phyloP scores from a whole-genome alignment of 2,113 vertebrate species.

The Rhizomys pruinosus region DNA sequence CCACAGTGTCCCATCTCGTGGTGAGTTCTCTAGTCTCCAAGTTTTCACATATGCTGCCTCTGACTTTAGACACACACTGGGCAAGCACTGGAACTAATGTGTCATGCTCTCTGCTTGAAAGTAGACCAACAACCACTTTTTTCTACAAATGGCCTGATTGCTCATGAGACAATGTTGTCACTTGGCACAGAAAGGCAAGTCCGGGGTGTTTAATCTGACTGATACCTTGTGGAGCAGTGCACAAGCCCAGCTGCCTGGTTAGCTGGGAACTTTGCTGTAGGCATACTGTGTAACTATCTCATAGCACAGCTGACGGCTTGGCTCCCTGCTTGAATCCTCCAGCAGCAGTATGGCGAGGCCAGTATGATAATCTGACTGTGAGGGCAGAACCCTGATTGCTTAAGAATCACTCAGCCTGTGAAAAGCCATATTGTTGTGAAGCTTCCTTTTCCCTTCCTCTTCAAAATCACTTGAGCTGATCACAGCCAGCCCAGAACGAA shows the following conservation, averaged over 20 bases:
- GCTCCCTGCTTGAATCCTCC: slow-evolving; percentile 34
- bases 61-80: not conserved
- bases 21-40: not conserved
- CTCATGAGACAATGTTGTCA: not conserved
- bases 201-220: not conserved
- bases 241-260: not conserved
- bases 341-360: not conserved
- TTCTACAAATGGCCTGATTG: not conserved
- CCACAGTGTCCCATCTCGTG: not conserved
- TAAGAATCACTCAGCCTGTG: slow-evolving; percentile 40
- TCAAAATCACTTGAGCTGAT: slow-evolving; percentile 71
- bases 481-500: not conserved
- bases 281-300: slow-evolving; percentile 24
- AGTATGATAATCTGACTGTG: not conserved
- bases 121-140: not conserved
- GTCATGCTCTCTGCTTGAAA: not conserved
- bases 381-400: slow-evolving; percentile 60
- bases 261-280: slow-evolving; percentile 50
- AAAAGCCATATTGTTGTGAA: slow-evolving; percentile 31
- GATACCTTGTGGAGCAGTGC: not conserved
- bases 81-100: not conserved
- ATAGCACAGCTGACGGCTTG: not conserved
- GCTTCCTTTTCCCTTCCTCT: slow-evolving; percentile 34
- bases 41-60: not conserved
- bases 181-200: not conserved